Conservation (phyloP, 2,888 invertebrate species). For the Tillus elongatus region DNA sequence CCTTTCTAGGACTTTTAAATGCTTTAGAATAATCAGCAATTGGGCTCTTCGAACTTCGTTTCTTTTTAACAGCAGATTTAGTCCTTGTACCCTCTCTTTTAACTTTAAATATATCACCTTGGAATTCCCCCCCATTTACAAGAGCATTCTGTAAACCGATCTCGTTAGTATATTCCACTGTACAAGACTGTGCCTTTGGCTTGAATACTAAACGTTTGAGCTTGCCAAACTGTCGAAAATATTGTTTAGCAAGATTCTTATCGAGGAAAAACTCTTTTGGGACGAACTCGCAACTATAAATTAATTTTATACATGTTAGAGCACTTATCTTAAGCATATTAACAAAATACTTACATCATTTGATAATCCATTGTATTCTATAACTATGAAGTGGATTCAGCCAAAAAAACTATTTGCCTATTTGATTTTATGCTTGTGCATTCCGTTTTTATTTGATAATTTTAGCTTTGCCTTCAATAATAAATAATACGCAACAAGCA, state of each 20-base stretch:
- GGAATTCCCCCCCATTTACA: slow-evolving; percentile 51
- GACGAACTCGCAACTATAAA: slow-evolving; percentile 52
- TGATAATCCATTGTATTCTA: no score
- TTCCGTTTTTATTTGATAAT: no score
- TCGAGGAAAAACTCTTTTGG: slow-evolving; percentile 57
- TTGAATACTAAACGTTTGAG: slow-evolving; percentile 57
- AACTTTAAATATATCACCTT: slow-evolving; percentile 50
- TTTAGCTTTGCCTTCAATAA: no score
- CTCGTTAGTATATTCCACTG: slow-evolving; percentile 58
- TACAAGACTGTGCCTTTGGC: slow-evolving; percentile 55
- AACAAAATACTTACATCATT: no score
- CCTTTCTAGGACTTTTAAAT: slow-evolving; percentile 15
- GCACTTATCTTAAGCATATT: no score
- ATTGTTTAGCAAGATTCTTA: slow-evolving; percentile 51
- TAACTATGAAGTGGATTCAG: no score
- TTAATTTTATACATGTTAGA: neutral
- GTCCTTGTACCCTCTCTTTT: slow-evolving; percentile 12
- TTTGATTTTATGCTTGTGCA: no score
- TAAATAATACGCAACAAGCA: no score
- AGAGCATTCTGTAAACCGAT: slow-evolving; percentile 51
- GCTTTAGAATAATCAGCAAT: no score
- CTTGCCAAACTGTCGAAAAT: slow-evolving; percentile 64
- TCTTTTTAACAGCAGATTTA: slow-evolving; percentile 5
- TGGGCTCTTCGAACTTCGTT: neutral
- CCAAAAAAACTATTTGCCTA: no score